Evolutionary conservation across 2,797 vertebrate genomes (phyloP).

Genomic region (Neomorphus geoffroyi): DNA sequence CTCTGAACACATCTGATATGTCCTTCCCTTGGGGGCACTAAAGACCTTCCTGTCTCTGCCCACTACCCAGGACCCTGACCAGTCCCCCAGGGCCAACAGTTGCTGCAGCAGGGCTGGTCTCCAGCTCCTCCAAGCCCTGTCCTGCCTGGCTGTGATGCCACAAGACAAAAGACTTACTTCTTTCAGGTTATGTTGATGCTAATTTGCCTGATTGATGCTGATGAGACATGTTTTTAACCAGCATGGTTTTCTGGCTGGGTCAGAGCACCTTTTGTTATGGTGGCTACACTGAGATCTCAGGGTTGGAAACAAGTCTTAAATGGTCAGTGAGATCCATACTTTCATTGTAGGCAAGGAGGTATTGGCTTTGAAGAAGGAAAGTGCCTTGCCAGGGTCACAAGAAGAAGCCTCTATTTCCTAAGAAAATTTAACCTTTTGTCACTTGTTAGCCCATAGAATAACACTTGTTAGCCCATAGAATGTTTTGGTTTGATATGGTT

Average conservation of each 20-base stretch:
- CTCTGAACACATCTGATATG: not conserved
- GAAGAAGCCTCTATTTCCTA: not conserved
- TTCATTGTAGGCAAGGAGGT: not conserved
- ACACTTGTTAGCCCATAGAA: not conserved
- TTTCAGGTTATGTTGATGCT: not conserved
- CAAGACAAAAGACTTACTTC: not conserved
- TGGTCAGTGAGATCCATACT: not conserved
- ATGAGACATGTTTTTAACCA: not conserved
- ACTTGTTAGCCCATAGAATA: too few relatives aligned
- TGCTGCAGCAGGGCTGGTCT: not conserved
- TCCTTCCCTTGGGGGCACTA: not conserved
- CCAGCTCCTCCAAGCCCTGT: not conserved
- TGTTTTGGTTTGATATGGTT: not conserved
- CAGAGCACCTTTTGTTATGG: not conserved
- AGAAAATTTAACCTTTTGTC: not conserved
- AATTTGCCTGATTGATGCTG: not conserved
- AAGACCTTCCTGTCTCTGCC: not conserved
- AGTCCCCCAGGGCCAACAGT: rapidly evolving
- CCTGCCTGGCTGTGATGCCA: not conserved
- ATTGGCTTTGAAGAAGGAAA: not conserved
- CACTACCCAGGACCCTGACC: too few relatives aligned
- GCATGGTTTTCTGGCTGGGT: not conserved
- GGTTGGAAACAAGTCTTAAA: not conserved
- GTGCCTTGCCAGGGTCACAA: not conserved
- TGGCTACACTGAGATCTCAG: not conserved